Conservation (phyloP, 2,888 invertebrate species). For the Agrochola circellaris region DNA sequence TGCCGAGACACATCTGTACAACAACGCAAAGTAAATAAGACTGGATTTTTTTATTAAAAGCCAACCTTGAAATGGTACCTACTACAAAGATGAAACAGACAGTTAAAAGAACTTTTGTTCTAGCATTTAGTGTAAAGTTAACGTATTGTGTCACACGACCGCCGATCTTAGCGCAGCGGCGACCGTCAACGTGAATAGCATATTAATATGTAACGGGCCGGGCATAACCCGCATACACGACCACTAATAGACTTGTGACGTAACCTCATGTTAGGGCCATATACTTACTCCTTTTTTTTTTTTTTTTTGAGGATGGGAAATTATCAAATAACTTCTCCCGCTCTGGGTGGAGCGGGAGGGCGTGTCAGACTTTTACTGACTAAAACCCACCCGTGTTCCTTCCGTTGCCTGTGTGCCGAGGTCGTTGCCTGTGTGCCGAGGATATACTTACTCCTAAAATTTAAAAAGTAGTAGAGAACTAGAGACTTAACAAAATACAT, state of each 20-base stretch:
- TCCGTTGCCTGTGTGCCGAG: too few species aligned
- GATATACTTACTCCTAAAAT: not conserved
- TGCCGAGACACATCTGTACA: not conserved
- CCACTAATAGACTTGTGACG: not conserved
- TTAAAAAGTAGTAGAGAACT: not conserved
- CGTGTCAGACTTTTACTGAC: too few species aligned
- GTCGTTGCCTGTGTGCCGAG: too few species aligned
- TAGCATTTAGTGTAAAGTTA: not conserved
- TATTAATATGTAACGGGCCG: slow-evolving; percentile 18
- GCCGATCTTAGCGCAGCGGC: not conserved
- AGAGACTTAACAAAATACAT: not conserved
- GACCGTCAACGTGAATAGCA: not conserved
- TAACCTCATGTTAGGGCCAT: not conserved
- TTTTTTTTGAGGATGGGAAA: too few species aligned
- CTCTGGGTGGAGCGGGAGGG: too few species aligned
- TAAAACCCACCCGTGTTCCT: too few species aligned
- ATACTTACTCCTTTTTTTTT: too few species aligned
- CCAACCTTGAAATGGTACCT: not conserved
- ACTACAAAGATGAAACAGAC: not conserved
- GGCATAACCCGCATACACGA: not conserved
- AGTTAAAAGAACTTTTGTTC: not conserved
- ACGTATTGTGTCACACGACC: not conserved
- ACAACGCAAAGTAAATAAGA: slow-evolving; percentile 1
- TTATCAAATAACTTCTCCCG: too few species aligned
- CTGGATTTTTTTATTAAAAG: not conserved